Evolutionary conservation across 2,113 vertebrate genomes (phyloP).

Genomic region (Myrmophylax atrothorax): DNA sequence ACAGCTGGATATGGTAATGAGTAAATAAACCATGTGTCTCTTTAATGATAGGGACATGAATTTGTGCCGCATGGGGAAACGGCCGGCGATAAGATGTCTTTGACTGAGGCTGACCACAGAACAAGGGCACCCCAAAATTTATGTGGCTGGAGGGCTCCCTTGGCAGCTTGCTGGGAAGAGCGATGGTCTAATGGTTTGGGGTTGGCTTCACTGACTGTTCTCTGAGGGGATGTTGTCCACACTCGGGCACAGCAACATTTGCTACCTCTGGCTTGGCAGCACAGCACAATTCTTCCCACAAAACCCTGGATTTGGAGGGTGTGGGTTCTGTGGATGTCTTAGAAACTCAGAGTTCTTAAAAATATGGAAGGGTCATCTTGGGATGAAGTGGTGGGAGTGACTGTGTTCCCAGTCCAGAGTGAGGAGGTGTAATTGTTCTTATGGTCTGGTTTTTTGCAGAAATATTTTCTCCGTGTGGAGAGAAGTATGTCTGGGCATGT

Average conservation of each 20-base stretch:
- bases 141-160: conserved; percentile 31
- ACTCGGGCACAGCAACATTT: neutral
- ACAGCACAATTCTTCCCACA: fast-evolving
- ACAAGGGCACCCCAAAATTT: conserved; percentile 66
- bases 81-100: conserved; percentile 13
- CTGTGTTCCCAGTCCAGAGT: neutral
- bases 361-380: neutral
- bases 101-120: conserved; percentile 44
- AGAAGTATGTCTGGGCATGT: neutral
- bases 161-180: conserved; percentile 50
- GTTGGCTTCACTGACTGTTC: neutral
- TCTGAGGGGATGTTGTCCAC: neutral
- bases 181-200: neutral
- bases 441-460: neutral
- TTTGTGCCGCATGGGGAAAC: conserved; percentile 38
- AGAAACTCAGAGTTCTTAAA: neutral
- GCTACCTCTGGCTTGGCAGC: neutral
- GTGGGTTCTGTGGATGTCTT: neutral
- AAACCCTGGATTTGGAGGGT: neutral
- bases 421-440: neutral
- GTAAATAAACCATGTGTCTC: conserved; percentile 73
- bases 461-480: neutral
- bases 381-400: neutral
- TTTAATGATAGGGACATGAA: conserved; percentile 69
- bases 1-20: conserved; percentile 74